phyloP scores from a whole-genome alignment of 2,888 invertebrate genomes.

The Lasioglossum zephyrum region DNA sequence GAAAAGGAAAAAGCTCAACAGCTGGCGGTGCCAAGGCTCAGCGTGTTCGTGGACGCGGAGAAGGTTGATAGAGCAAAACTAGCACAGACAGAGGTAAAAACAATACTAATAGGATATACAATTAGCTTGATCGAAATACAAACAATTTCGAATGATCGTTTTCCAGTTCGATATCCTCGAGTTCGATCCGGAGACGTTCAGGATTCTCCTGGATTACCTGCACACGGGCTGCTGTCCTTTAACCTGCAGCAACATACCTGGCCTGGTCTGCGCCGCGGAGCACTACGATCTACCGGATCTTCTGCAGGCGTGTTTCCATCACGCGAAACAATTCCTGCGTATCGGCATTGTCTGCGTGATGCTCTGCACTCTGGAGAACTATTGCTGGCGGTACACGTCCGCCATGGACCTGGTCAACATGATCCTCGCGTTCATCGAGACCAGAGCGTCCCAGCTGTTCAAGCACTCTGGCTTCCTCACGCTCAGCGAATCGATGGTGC shows the following conservation, averaged over 20 bases:
- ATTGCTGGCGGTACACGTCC: constrained; percentile 97
- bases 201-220: constrained; percentile 94
- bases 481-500: constrained; percentile 97
- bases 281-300: constrained; percentile 97
- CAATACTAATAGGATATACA: not conserved
- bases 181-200: constrained; percentile 97
- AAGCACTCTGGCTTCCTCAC: constrained; percentile 93
- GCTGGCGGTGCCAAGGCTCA: constrained; percentile 93
- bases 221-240: constrained; percentile 97
- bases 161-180: constrained; percentile 95
- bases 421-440: constrained; percentile 96
- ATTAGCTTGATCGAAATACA: not conserved
- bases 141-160: not conserved
- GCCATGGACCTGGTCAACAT: constrained; percentile 97
- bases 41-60: constrained; percentile 96
- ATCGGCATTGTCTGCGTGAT: constrained; percentile 97
- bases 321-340: constrained; percentile 96
- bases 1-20: constrained; percentile 90
- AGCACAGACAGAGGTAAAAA: constrained; percentile 93
- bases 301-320: constrained; percentile 97
- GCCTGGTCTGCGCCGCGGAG: constrained; percentile 96
- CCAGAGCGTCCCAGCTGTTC: constrained; percentile 93
- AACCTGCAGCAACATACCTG: constrained; percentile 96
- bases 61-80: constrained; percentile 96
- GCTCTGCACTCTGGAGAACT: constrained; percentile 96